Evolutionary conservation across 2,113 vertebrate genomes (phyloP), one percentile per base, ranked within the genome.

Genomic region (Poeciliopsis retropinna): DNA sequence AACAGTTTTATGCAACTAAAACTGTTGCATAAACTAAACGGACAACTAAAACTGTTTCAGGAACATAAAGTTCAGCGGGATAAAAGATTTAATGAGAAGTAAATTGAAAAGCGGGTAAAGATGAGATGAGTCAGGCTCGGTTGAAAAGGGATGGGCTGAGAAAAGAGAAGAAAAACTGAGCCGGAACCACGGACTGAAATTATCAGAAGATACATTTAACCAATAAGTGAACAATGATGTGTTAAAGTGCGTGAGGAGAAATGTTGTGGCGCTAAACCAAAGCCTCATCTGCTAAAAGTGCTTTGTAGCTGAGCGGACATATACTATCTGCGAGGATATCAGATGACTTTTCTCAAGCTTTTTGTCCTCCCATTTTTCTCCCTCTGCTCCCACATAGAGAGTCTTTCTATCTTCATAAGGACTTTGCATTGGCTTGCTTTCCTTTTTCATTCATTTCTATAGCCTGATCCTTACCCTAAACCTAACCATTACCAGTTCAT

Each of bases 171-270:
- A 81, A 76, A 66, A 28, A 77, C 70, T 64, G 64, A 78, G 51
- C 31, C 1, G 19, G 57, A 73, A 72, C 72, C 72, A 75, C 19
- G 31, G 37, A 69, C 64, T 72, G 60, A 82, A 79, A 68, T 78
- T 79, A 75, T 57, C 81, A 87, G 71, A 83, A 79, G 86, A 89
- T 79, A 82, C 83, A 15, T 37, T 69, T 31, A 76, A 28, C 51
- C 62, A 75, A 19, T 51, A 64, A 87, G 60, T 87, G 77, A 84
- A 67, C 51, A 62, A 34, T 13, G 51, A 70, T 65, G 78, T 82
- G 80, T 72, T 79, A 64, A 41, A 85, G 82, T 34, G 60, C 37
- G 44, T 54, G 61, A 70, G 57, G 72, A 67, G 68, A 84, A 75
- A 78, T 72, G 39, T 73, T 72, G 39, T 73, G 81, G n/a, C 51